These are phyloP conservation scores for Triplophysa dalaica DNA, from an alignment of 2,113 vertebrate species.

Conservation along the genomic window DNA sequence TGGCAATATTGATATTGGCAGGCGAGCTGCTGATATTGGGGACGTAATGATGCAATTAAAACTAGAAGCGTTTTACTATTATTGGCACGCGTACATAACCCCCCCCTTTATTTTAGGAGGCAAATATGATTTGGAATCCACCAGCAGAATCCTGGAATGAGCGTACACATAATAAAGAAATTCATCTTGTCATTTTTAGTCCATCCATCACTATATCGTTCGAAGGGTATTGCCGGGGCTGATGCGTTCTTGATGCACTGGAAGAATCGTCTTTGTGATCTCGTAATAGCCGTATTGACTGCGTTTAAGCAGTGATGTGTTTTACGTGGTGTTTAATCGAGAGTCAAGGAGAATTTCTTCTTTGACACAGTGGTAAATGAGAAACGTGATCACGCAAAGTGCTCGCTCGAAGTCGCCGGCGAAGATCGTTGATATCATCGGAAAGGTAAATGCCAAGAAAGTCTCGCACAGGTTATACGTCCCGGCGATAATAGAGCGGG, in stretches of 20 bases:
- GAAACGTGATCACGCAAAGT: constrained; percentile 37
- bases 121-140: constrained; percentile 78
- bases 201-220: constrained; percentile 71
- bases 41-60: constrained; percentile 83
- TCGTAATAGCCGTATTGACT: constrained; percentile 50
- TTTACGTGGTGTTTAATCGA: constrained; percentile 67
- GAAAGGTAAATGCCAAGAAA: constrained; percentile 63
- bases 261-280: constrained; percentile 40
- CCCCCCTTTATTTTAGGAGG: constrained; percentile 68
- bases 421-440: constrained; percentile 74
- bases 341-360: constrained; percentile 68
- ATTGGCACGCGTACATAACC: constrained; percentile 65
- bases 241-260: constrained; percentile 32
- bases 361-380: constrained; percentile 72
- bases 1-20: constrained; percentile 83
- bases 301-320: constrained; percentile 62
- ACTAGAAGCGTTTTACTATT: constrained; percentile 79
- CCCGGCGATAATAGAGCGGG: constrained; percentile 80
- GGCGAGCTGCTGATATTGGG: constrained; percentile 78
- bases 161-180: constrained; percentile 73
- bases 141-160: constrained; percentile 70
- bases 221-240: constrained; percentile 58
- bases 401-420: constrained; percentile 48
- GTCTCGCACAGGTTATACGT: constrained; percentile 77
- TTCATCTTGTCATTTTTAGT: constrained; percentile 72